A percentile compares a stretch with the other conserved stretches of the same genome.
Evolutionary conservation across 2,113 vertebrate genomes (phyloP).

Genomic region (Leptodactylus fuscus): DNA sequence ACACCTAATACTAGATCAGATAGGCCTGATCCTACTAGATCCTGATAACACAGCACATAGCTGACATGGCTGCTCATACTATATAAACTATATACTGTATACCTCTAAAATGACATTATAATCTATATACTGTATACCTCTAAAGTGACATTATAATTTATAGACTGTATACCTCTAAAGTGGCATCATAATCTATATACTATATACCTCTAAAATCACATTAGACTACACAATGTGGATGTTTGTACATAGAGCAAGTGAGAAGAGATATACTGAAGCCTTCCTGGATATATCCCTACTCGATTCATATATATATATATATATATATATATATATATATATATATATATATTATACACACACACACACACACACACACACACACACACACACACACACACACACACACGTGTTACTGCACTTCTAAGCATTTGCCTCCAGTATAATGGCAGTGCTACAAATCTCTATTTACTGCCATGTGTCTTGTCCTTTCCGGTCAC

Average conservation of each 20-base stretch:
- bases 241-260: too few relatives aligned
- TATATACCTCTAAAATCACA: not conserved
- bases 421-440: too few relatives aligned
- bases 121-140: not conserved
- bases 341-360: not conserved
- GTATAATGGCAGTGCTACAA: slow-evolving; percentile 60
- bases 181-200: not conserved
- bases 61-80: slow-evolving; percentile 19
- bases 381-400: too few relatives aligned
- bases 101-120: not conserved
- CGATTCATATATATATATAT: not conserved
- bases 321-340: not conserved
- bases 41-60: slow-evolving; percentile 17
- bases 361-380: too few relatives aligned
- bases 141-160: too few relatives aligned
- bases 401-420: too few relatives aligned
- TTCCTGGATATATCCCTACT: too few relatives aligned
- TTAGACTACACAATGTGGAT: too few relatives aligned
- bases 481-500: slow-evolving; percentile 58
- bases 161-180: not conserved
- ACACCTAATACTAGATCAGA: slow-evolving; percentile 72
- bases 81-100: not conserved
- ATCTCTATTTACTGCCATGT: slow-evolving; percentile 69
- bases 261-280: too few relatives aligned
- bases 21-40: not conserved